A percentile compares a stretch with the other conserved stretches of the same genome.
These are phyloP conservation scores for Pseudolaguvia tuberculata DNA, from an alignment of 2,113 vertebrate genomes.

Conservation along the genomic window DNA sequence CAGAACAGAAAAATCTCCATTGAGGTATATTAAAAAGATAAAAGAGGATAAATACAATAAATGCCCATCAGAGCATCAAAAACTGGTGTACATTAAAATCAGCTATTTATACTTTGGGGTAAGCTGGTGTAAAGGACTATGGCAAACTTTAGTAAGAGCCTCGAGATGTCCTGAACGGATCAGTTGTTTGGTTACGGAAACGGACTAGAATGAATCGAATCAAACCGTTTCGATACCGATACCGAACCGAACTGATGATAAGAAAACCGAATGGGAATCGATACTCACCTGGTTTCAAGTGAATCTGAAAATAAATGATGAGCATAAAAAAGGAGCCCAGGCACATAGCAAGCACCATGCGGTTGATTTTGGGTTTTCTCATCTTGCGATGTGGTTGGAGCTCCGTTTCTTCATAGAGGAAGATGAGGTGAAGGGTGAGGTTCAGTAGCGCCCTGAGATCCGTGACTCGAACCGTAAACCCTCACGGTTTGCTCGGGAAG, in stretches of 20 bases:
- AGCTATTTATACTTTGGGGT: neutral
- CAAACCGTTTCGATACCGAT: neutral
- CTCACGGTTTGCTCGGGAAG: neutral
- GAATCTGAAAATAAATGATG: slow-evolving; percentile 73
- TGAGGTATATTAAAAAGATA: neutral
- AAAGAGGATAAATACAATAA: neutral
- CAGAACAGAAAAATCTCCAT: neutral
- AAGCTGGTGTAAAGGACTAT: neutral
- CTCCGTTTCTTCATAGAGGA: slow-evolving; percentile 29
- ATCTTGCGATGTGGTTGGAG: slow-evolving; percentile 58
- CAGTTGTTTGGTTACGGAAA: neutral
- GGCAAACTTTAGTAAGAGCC: neutral
- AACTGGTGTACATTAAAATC: too few species aligned
- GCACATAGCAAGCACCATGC: slow-evolving; percentile 67
- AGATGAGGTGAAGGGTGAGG: neutral
- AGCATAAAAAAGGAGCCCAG: slow-evolving; percentile 75
- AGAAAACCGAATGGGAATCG: neutral
- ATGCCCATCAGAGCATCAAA: neutral
- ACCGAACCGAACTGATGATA: neutral
- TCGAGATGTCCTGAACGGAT: neutral
- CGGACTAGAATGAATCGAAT: neutral
- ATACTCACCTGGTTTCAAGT: slow-evolving; percentile 74
- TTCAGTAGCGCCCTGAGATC: neutral
- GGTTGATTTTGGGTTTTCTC: slow-evolving; percentile 67
- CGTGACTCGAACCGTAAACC: neutral